Conservation (phyloP, 2,113 vertebrate genomes). For the Chamaea fasciata region DNA sequence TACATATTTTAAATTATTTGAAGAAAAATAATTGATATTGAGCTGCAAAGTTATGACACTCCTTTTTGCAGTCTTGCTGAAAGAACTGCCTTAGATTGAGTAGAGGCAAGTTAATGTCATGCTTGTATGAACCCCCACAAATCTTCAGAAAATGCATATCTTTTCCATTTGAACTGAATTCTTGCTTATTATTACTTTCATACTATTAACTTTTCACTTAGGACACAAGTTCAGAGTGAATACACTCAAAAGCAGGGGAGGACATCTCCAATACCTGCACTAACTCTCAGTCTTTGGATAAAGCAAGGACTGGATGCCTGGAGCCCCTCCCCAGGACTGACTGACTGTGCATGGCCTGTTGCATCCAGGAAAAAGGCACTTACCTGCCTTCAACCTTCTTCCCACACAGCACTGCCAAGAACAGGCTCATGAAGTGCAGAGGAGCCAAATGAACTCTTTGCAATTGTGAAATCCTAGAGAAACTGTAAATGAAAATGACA, state of each 20-base stretch:
- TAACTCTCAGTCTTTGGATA: neutral
- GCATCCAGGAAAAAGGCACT: neutral
- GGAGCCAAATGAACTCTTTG: neutral
- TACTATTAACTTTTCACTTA: neutral
- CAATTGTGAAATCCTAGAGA: neutral
- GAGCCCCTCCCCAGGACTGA: neutral
- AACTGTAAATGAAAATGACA: neutral
- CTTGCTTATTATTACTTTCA: neutral
- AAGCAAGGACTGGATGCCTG: neutral
- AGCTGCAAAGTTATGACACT: neutral
- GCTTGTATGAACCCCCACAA: neutral
- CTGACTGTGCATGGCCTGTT: fast-evolving
- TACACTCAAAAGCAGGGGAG: neutral
- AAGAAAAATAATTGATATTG: neutral
- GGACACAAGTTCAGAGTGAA: neutral
- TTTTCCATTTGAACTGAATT: neutral
- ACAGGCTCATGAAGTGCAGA: neutral
- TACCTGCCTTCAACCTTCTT: neutral
- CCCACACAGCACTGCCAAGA: neutral
- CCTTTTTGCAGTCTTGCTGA: neutral
- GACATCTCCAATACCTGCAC: neutral
- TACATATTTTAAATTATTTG: neutral
- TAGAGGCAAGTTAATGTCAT: neutral
- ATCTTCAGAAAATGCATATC: neutral
- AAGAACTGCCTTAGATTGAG: neutral